phyloP scores from a whole-genome alignment of 2,888 invertebrate genomes.

The Petrolisthes cinctipes region DNA sequence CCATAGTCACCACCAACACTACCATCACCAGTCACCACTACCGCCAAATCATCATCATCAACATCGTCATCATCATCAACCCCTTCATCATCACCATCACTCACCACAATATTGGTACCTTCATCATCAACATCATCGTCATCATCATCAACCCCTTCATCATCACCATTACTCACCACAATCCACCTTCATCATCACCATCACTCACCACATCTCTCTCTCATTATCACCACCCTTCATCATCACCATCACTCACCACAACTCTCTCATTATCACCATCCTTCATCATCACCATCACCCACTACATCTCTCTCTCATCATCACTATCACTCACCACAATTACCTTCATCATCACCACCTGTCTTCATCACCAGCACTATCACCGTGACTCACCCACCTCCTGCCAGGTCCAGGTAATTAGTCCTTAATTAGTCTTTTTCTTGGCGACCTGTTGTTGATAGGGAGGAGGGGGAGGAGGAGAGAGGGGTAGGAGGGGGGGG shows the following conservation, averaged over 20 bases:
- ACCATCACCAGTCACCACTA: neutral
- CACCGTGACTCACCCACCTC: slow-evolving; percentile 23
- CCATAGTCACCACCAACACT: neutral
- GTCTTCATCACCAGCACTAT: neutral
- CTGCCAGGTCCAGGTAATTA: slow-evolving; percentile 7
- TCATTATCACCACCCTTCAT: neutral
- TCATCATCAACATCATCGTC: neutral
- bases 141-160: neutral
- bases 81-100: too few relatives aligned
- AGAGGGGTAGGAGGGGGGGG: neutral
- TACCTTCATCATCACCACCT: neutral
- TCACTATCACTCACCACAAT: neutral
- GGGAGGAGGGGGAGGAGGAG: neutral
- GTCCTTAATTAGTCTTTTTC: slow-evolving; percentile 30
- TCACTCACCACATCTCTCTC: neutral
- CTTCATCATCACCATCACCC: neutral
- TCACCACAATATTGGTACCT: too few relatives aligned
- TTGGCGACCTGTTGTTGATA: slow-evolving; percentile 12
- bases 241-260: neutral
- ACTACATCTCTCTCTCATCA: neutral
- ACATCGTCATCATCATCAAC: neutral
- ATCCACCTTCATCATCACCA: neutral
- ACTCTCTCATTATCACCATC: neutral
- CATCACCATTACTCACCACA: neutral
- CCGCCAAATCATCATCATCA: neutral